These are phyloP conservation scores for Lysandra bellargus DNA, from an alignment of 2,888 invertebrate genomes.

Conservation along the genomic window DNA sequence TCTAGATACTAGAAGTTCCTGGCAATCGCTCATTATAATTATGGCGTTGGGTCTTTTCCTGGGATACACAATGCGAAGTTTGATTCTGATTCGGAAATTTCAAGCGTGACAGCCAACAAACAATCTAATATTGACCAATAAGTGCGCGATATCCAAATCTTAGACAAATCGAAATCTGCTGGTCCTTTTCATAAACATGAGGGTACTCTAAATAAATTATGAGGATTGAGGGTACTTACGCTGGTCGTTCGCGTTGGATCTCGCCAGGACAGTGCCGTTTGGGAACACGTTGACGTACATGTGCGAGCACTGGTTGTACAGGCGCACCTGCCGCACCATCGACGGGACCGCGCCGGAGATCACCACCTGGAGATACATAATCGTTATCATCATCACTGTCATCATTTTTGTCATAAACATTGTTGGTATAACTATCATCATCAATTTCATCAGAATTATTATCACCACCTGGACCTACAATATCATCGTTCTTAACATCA, in stretches of 20 bases:
- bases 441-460: background rate
- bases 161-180: too few species aligned
- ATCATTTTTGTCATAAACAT: background rate
- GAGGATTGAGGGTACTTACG: slow-evolving; percentile 73
- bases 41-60: too few species aligned
- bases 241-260: slow-evolving; percentile 79
- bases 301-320: slow-evolving; percentile 85
- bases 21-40: too few species aligned
- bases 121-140: too few species aligned
- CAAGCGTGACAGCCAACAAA: too few species aligned
- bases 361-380: slow-evolving; percentile 78
- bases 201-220: background rate
- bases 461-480: too few species aligned
- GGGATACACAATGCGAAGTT: too few species aligned
- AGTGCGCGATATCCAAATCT: too few species aligned
- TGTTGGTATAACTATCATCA: background rate
- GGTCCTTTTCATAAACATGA: background rate
- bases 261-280: slow-evolving; percentile 84
- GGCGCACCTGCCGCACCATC: slow-evolving; percentile 85
- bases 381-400: background rate
- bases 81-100: too few species aligned
- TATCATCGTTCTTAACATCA: too few species aligned
- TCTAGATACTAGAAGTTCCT: too few species aligned
- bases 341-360: slow-evolving; percentile 87
- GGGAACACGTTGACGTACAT: slow-evolving; percentile 83